phyloP scores from a whole-genome alignment of 2,888 invertebrate species.

The Drosophila lacicola region DNA sequence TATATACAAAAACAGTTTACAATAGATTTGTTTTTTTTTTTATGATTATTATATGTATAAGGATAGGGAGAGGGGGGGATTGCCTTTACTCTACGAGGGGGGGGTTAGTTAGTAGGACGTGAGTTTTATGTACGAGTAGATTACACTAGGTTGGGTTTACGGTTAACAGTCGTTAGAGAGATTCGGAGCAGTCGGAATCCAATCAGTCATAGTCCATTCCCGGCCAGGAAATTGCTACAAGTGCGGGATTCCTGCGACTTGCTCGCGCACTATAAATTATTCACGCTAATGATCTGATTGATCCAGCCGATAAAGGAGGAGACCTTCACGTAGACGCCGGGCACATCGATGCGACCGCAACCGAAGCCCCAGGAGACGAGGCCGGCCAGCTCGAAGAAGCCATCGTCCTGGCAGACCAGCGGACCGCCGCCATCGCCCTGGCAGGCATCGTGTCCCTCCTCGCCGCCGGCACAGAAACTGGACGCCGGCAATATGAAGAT shows the following conservation, averaged over 20 bases:
- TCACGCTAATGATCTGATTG: conserved; percentile 97
- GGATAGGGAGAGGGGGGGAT: conserved; percentile 31
- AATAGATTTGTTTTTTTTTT: conserved; percentile 43
- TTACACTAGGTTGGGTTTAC: conserved; percentile 73
- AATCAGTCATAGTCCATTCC: conserved; percentile 58
- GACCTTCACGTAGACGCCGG: conserved; percentile 98
- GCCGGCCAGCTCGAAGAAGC: conserved; percentile 96
- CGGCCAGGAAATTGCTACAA: conserved; percentile 56
- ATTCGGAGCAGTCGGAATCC: conserved; percentile 23
- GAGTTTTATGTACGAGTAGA: conserved; percentile 66
- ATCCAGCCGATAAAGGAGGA: conserved; percentile 98
- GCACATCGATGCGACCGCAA: conserved; percentile 96
- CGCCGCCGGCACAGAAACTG: conserved; percentile 97
- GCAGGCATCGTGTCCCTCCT: conserved; percentile 96
- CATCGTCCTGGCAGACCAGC: conserved; percentile 95
- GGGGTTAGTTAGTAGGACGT: conserved; percentile 27
- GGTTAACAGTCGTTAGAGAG: conserved; percentile 67
- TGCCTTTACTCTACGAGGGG: conserved; percentile 41
- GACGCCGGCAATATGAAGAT: conserved; percentile 96
- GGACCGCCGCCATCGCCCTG: conserved; percentile 99
- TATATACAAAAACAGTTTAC: conserved; percentile 77
- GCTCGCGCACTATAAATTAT: conserved; percentile 89
- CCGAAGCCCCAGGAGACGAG: conserved; percentile 98
- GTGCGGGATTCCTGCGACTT: conserved; percentile 55
- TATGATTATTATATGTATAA: conserved; percentile 38